Base-by-base conservation (phyloP, 1,140 invertebrate genomes). In the Chironomus tepperi region DNA sequence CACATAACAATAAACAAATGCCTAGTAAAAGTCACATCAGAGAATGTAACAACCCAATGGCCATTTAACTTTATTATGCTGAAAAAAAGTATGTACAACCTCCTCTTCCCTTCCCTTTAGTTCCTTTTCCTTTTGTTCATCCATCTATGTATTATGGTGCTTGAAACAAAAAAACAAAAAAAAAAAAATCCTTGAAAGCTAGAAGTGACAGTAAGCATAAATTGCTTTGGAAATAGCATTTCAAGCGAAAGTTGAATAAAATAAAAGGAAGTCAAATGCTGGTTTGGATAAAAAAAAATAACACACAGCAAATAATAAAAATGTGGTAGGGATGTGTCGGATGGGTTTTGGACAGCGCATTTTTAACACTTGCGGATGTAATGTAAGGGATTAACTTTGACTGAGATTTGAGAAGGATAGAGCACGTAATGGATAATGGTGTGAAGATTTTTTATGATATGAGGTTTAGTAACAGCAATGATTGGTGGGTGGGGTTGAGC, bases 181-280 rank as follows among this genome's bases (percentile, higher is more conserved):
- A 47, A 57, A n/a, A n/a, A 57, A 57, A 57, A 57, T 57, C 47
- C 47, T 57, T 57, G 47, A 57, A 57, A 57, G 47, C 47, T 57
- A 57, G 47, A 57, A 57, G 47, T 57, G 47, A 57, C 47, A 57
- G 47, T 57, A 57, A 57, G 47, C 47, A 57, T 57, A 57, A 57
- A 57, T 57, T 57, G 47, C 47, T 12, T 15, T 12, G 47, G 47
- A 57, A 57, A 57, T 57, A n/a, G 47, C n/a, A 57, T 57, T 57
- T 57, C 47, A 57, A 57, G 47, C 47, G 47, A 57, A 57, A 57
- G 47, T 57, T 57, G 47, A n/a, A 57, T 15, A 57, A 12, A 57
- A 57, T 57, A 57, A 57, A 57, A 57, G 47, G 47, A 57, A 57
- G 47, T 57, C 47, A 57, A 57, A 57, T 57, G 47, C 47, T 57